A percentile compares a stretch with the other conserved stretches of the same genome.
Evolutionary conservation across 2,797 vertebrate species (phyloP).

Genomic region (Labeo calbasu): DNA sequence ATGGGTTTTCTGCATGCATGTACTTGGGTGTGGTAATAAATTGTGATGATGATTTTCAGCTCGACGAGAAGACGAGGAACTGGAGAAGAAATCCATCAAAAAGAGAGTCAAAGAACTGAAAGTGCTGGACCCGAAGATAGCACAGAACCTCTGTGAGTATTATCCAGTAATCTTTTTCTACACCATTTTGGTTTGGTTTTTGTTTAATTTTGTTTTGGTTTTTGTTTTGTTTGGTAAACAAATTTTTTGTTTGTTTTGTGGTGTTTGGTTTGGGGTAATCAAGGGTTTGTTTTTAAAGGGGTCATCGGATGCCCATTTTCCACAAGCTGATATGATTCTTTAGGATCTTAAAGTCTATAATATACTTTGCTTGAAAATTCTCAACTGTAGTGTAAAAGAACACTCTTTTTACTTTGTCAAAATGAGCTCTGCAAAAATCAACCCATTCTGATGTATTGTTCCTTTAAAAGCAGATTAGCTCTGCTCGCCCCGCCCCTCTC

Average conservation of each 20-base stretch:
- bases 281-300: too few species aligned
- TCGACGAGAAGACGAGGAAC: slow-evolving; percentile 86
- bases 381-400: too few species aligned
- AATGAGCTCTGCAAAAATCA: too few species aligned
- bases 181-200: not conserved
- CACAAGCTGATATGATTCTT: too few species aligned
- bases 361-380: too few species aligned
- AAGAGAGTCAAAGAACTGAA: slow-evolving; percentile 95
- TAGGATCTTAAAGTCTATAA: too few species aligned
- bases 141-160: slow-evolving; percentile 96
- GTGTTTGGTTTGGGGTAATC: not conserved
- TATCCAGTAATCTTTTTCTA: not conserved
- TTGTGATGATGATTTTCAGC: slow-evolving; percentile 68
- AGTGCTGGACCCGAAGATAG: slow-evolving; percentile 93
- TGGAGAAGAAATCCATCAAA: slow-evolving; percentile 88
- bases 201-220: not conserved
- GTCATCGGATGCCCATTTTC: too few species aligned
- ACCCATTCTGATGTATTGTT: too few species aligned
- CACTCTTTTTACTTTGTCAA: too few species aligned
- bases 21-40: slow-evolving; percentile 20
- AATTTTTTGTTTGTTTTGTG: not conserved
- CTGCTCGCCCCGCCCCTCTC: too few species aligned
- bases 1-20: slow-evolving; percentile 3
- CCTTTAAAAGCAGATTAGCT: too few species aligned
- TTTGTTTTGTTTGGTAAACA: not conserved